These are phyloP conservation scores for Dasypus novemcinctus DNA, from an alignment of 2,113 vertebrate species.

Conservation along the genomic window DNA sequence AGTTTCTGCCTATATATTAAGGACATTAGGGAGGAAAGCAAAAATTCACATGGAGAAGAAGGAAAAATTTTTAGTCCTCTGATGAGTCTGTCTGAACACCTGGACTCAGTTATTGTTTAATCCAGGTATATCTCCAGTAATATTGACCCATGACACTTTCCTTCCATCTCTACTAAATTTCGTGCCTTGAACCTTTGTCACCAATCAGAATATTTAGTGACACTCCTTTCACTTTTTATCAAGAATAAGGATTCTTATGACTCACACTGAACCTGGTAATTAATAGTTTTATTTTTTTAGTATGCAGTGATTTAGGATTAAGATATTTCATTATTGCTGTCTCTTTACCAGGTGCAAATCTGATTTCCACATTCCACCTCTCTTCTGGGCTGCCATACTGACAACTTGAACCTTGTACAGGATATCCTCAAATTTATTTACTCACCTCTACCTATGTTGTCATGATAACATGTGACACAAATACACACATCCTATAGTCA, in stretches of 20 bases:
- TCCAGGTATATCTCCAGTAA: background rate
- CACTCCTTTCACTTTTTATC: background rate
- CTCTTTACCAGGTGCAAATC: background rate
- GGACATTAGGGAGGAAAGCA: background rate
- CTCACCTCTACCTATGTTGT: background rate
- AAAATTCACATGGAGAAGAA: background rate
- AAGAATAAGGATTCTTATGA: background rate
- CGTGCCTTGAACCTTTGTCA: background rate
- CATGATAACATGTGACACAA: background rate
- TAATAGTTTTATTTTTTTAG: background rate
- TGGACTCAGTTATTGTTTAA: background rate
- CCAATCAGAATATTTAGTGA: background rate
- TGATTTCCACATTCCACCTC: background rate
- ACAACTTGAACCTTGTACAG: too few species aligned
- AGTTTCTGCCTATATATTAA: background rate
- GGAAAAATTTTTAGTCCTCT: background rate
- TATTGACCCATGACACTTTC: background rate
- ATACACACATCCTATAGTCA: background rate
- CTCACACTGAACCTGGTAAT: background rate
- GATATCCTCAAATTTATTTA: background rate
- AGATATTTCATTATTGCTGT: background rate
- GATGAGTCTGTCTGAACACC: background rate
- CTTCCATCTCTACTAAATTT: background rate
- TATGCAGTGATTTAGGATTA: background rate
- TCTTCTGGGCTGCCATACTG: background rate